Evolutionary conservation across 2,113 vertebrate genomes (phyloP).

Genomic region (Dryoscopus gambensis): DNA sequence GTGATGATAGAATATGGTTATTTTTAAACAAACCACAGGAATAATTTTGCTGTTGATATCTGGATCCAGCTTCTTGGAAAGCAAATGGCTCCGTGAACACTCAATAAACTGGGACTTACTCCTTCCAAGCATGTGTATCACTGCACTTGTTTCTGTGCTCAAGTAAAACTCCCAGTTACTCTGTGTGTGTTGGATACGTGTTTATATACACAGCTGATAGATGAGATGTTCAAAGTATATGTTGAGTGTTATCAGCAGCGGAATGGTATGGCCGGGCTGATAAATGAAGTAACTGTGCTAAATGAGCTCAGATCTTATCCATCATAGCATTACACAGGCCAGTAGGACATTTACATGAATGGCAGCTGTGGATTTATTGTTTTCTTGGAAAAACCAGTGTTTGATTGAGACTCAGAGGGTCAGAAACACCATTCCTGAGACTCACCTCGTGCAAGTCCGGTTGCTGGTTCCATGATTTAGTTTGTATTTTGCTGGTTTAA

Average conservation of each 20-base stretch:
- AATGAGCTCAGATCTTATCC: not conserved
- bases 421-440: accelerated
- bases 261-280: not conserved
- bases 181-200: not conserved
- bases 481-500: not conserved
- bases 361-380: not conserved
- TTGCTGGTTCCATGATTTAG: not conserved
- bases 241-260: not conserved
- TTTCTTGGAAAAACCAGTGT: not conserved
- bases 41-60: not conserved
- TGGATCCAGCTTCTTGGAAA: not conserved
- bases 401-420: not conserved
- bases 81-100: not conserved
- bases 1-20: not conserved
- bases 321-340: not conserved
- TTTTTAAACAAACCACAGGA: not conserved
- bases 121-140: accelerated
- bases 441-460: accelerated
- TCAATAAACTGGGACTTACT: accelerated
- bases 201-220: not conserved
- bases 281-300: conserved; percentile 15
- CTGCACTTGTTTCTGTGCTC: not conserved
- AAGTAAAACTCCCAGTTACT: not conserved
- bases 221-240: not conserved
- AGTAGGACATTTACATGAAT: not conserved